Conservation (phyloP, 1,140 invertebrate species). For the Saxidomus purpurata region DNA sequence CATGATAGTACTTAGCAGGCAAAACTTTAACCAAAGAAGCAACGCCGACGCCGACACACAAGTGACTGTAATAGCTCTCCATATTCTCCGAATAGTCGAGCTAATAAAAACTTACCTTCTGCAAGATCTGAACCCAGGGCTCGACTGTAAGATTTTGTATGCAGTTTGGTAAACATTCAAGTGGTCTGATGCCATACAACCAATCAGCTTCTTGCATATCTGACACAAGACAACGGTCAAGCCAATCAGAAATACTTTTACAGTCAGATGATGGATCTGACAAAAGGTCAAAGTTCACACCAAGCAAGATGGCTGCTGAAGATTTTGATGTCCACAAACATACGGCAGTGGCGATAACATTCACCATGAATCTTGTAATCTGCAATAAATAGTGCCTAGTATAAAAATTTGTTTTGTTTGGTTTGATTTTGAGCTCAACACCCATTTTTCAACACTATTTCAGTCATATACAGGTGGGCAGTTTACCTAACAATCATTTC, state of each 20-base stretch:
- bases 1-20: no score
- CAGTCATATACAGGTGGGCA: no score
- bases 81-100: no score
- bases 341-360: slow-evolving; percentile 39
- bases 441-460: no score
- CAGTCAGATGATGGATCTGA: background rate
- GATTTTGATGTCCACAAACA: slow-evolving; percentile 40
- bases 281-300: slow-evolving; percentile 31
- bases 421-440: no score
- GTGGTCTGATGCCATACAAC: background rate
- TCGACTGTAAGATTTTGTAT: slow-evolving; percentile 5
- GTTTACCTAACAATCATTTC: no score
- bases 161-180: slow-evolving; percentile 12
- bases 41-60: no score
- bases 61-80: no score
- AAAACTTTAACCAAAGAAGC: no score
- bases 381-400: slow-evolving; percentile 37
- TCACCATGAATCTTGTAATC: slow-evolving; percentile 38
- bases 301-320: background rate
- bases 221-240: background rate
- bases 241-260: background rate
- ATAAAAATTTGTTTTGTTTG: background rate
- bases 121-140: slow-evolving; percentile 52
- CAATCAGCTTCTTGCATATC: background rate
- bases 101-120: slow-evolving; percentile 30